Evolutionary conservation across 2,797 vertebrate species (phyloP), one percentile per base, ranked within the genome.

Genomic region (Oophaga sylvatica): DNA sequence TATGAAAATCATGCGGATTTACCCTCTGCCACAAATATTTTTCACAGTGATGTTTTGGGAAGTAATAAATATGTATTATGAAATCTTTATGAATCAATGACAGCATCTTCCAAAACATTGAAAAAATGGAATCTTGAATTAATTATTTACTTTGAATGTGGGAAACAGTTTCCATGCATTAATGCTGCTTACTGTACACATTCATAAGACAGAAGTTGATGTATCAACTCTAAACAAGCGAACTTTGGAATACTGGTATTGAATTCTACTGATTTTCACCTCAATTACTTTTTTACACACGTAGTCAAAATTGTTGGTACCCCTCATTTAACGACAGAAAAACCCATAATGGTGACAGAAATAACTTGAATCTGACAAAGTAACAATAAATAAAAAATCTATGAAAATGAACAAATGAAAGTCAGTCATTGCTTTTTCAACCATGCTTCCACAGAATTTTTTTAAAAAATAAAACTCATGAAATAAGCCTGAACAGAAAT

Each of bases 151-250:
- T 84, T 77, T 20, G 22, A 17, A 76, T n/a, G 29, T 76, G 31
- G 81, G 31, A 62, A 84, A n/a, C 59, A 20, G 31, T 31, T 68
- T 83, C 81, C 67, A 71, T 81, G 63, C 63, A 81, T 81, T 68
- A 81, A 10, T 29, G 65, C 41, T 56, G 17, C 63, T 68, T 53
- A 53, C 48, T 53, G 48, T 20, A 53, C 67, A 29, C 41, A 68
- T 56, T 56, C n/a, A 65, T 53, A 17, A 63, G 5, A n/a, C 62
- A 29, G 48, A 26, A 67, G 5, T 53, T 45, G 45, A 53, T 53
- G 19, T 68, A 26, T 75, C 71, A 48, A 26, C 2, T 67, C 65
- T 67, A 26, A 13, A 29, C 20, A 48, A 12, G 45, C 20, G 20
- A 71, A 35, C 20, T 16, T 20, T 63, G 60, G 60, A 63, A 63